Base-by-base conservation (phyloP, 2,797 vertebrate genomes). In the Anabas testudineus region DNA sequence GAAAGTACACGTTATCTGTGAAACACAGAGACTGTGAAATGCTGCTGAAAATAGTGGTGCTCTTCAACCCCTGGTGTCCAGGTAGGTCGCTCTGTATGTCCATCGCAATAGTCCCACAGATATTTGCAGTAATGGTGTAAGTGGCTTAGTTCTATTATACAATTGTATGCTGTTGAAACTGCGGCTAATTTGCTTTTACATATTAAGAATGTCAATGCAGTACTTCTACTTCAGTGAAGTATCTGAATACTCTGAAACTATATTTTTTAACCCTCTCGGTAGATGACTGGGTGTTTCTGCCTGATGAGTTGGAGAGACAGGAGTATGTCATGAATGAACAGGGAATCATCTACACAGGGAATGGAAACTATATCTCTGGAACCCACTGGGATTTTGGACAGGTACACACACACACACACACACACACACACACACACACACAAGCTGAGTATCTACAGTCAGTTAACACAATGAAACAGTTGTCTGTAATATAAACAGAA, bases 281-380 rank as follows among this genome's bases (percentile, higher is more conserved):
- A 98, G 97, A 88, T 3, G 96, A 97, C 57, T 66, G 56, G 3
- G 96, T 97, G 47, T 96, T 90, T 81, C 71, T 97, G 73, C 2
- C 62, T 3, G 85, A 92, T 0, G 93, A 95, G 36, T 65, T 77
- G 0, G 76, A 95, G 58, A 81, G 90, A 32, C 62, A 80, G 15
- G 97, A 98, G 67, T 97, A 96, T 13, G 78, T 98, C 62, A 70
- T 97, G 91, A 96, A 93, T 49, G 94, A 96, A 81, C 82, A 92
- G 0, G 96, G 96, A 39, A 16, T 93, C 22, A 85, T 97, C 78
- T 98, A 87, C 78, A 76, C 18, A 59, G 96, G 96, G 62, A 90
- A 85, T 0, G 72, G 66, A 12, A 73, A 87, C 12, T 90, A 84
- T 80, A 89, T 95, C 56, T 5, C 21, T 2, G 3, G 60, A 2